A percentile compares a stretch with the other conserved stretches of the same genome.
These are phyloP conservation scores for Mus spicilegus DNA, from an alignment of 2,113 vertebrate species.

Conservation along the genomic window DNA sequence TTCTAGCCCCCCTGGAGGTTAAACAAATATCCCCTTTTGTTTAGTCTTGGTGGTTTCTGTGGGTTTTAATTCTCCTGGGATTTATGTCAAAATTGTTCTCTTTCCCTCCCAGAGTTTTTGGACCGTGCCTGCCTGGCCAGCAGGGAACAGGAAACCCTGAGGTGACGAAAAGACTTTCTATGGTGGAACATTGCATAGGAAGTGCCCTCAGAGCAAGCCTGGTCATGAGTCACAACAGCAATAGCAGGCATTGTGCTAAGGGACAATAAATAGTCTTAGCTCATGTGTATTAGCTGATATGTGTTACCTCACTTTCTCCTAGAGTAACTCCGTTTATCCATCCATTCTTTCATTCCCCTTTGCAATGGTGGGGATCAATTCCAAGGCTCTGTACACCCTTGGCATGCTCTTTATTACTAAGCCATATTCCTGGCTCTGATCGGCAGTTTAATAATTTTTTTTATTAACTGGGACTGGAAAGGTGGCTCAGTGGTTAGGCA, in stretches of 20 bases:
- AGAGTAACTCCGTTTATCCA: not conserved
- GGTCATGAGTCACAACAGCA: not conserved
- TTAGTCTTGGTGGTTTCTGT: conserved; percentile 67
- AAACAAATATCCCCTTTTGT: conserved; percentile 63
- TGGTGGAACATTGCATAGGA: not conserved
- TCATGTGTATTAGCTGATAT: not conserved
- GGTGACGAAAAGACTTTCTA: not conserved
- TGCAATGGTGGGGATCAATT: too few species aligned
- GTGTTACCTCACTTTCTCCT: not conserved
- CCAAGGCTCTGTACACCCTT: too few species aligned
- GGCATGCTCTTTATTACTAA: too few species aligned
- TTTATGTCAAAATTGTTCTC: conserved; percentile 57
- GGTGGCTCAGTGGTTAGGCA: not conserved
- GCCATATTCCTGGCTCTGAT: not conserved
- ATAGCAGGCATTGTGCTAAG: not conserved
- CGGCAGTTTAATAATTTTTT: not conserved
- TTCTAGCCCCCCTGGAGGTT: conserved; percentile 48
- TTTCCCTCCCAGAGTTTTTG: not conserved
- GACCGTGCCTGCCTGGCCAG: not conserved
- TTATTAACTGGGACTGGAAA: not conserved
- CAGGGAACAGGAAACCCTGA: not conserved
- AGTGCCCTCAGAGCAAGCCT: not conserved
- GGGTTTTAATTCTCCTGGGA: conserved; percentile 60
- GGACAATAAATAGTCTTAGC: not conserved
- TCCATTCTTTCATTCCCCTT: not conserved